Evolutionary conservation across 2,113 vertebrate genomes (phyloP).

Genomic region (Pterophyllum scalare): DNA sequence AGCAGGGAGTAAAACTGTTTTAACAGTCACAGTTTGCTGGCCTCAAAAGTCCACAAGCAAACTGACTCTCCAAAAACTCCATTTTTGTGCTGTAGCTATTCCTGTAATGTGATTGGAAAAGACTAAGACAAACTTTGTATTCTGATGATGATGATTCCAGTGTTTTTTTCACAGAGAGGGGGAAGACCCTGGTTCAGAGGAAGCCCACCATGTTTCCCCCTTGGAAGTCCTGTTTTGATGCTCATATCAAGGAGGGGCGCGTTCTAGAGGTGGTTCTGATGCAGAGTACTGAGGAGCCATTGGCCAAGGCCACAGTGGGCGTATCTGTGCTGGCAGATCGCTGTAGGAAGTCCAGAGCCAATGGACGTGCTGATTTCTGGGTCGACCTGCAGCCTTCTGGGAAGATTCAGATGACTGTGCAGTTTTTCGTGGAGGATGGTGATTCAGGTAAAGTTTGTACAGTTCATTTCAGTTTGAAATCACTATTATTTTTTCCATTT

Average conservation of each 20-base stretch:
- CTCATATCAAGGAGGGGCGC: constrained; percentile 94
- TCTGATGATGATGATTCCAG: neutral
- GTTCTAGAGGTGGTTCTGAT: constrained; percentile 95
- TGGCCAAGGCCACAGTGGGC: constrained; percentile 92
- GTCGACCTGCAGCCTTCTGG: constrained; percentile 83
- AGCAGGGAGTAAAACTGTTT: neutral
- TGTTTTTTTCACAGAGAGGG: constrained; percentile 85
- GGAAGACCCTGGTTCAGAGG: constrained; percentile 94
- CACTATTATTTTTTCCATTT: neutral
- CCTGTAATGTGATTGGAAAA: neutral
- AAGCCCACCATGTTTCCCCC: constrained; percentile 96
- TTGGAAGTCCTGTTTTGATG: constrained; percentile 92
- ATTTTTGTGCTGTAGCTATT: neutral
- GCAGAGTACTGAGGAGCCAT: constrained; percentile 87
- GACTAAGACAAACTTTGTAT: neutral
- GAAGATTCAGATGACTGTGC: constrained; percentile 77
- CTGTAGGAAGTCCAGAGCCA: constrained; percentile 89
- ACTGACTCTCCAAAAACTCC: neutral
- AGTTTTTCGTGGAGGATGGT: constrained; percentile 78
- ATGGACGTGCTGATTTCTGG: constrained; percentile 90
- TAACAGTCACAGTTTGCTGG: constrained; percentile 15
- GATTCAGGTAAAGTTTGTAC: constrained; percentile 66
- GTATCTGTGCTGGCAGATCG: constrained; percentile 91
- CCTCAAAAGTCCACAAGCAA: neutral
- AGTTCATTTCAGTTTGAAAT: neutral